Evolutionary conservation across 2,797 vertebrate species (phyloP), one percentile per base, ranked within the genome.

Genomic region (Sardinella longiceps): DNA sequence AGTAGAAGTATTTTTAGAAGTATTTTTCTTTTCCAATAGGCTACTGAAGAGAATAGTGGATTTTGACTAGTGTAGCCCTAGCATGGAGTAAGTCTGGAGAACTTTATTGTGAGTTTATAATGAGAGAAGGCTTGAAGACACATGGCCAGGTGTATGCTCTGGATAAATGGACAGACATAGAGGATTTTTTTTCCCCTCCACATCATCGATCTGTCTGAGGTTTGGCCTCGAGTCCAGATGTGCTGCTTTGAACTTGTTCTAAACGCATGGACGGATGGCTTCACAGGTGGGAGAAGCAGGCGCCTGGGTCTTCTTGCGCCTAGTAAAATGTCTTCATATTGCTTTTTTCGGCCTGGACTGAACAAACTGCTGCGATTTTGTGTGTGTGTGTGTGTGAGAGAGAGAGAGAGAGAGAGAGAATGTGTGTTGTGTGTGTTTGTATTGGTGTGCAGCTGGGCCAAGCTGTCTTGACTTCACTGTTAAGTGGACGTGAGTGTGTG

Each of bases 291-390:
- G 51, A 63, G 14, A 63, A 30, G 60, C 25, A 63, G 25, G 28
- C 11, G 25, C 7, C 46, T 48, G 46, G 46, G 25, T 1, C 28
- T 1, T 1, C 28, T 1, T 28, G 25, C 9, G 12, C 30, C 60
- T 63, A 53, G 63, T 70, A 70, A 70, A 70, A 70, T 70, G 63
- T 33, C 63, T 70, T 70, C 12, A 66, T 53, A 20, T 53, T 0
- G 2, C 51, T 53, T 53, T 51, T 53, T 53, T 2, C 18, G 20
- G 51, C 51, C 51, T 53, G 51, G 18, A 20, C 51, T 53, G 18
- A 20, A 4, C 18, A 20, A 48, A 12, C 3, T 53, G 18, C 51
- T 23, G 51, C 15, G 18, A 5, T 53, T 20, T 23, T 53, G 51
- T 53, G 18, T 53, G 51, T 53, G 18, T 53, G 51, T 20, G 20